phyloP scores from a whole-genome alignment of 2,797 vertebrate genomes.

The Clamator glandarius region DNA sequence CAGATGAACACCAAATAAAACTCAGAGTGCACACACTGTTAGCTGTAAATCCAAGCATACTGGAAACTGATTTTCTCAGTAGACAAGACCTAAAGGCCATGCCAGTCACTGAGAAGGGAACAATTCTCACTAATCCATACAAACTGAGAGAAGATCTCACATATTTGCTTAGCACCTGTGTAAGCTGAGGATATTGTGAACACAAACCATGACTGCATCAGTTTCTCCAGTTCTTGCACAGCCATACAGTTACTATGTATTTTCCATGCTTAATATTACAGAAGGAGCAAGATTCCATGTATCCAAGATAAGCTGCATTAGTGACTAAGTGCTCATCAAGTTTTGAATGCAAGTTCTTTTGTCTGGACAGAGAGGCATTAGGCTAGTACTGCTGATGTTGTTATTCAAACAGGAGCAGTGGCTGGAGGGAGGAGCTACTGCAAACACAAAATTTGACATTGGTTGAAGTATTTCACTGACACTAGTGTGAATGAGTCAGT shows the following conservation, averaged over 20 bases:
- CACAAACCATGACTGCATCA: background rate
- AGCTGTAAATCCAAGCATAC: background rate
- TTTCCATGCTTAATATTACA: background rate
- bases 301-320: background rate
- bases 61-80: background rate
- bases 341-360: background rate
- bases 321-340: background rate
- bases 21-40: background rate
- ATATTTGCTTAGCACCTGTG: background rate
- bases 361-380: background rate
- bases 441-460: background rate
- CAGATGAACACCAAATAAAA: background rate
- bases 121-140: background rate
- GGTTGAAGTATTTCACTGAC: background rate
- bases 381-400: background rate
- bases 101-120: background rate
- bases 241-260: background rate
- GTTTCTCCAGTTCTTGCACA: background rate
- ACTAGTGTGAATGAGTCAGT: background rate
- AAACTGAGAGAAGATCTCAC: background rate
- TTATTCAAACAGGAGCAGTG: background rate
- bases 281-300: background rate
- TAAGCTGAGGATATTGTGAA: background rate
- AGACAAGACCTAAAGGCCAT: background rate
- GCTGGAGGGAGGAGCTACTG: background rate